Base-by-base conservation (phyloP, 1,140 invertebrate genomes). In the Sipha flava region DNA sequence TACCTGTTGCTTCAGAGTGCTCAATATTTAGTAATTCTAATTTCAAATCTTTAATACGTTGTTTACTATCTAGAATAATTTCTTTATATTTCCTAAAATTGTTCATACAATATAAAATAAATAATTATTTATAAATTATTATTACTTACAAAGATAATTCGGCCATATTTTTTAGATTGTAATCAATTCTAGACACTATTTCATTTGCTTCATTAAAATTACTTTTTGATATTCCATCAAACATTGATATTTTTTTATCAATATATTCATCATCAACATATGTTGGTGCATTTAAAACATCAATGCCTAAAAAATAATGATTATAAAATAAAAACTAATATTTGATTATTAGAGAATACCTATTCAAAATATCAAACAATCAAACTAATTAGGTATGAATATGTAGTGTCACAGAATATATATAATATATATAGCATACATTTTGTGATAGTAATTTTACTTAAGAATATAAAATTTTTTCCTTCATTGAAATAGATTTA, bases 171-270 rank as follows among this genome's bases (percentile, higher is more conserved):
- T 40, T 7, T 18, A 57, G 52, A 57, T 3, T n/a, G 40, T 10
- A 16, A 16, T 57, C 52, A 54, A 40, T 5, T 18, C 16, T 52
- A 77, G 31, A 57, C 37, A 59, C 59, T 29, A 57, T 59, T 57
- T 77, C 52, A 77, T 54, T 59, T 57, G 40, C 52, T 77, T 77
- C 37, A 59, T 52, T 77, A 43, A 77, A 77, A 77, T 77, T 57
- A 77, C 52, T 43, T 23, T 77, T 23, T 29, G 49, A 40, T 57
- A 77, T 31, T 26, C n/a, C 21, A 57, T 37, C 4, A 43, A 77
- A 77, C 10, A 77, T 37, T 26, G 34, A 9, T 26, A 59, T 40
- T 59, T 77, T 77, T 40, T 77, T 59, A 18, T 59, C 34, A 57
- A 77, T 59, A 43, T 59, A 77, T 10, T 54, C 21, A 26, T 77